Evolutionary conservation across 2,113 vertebrate genomes (phyloP), one percentile per base, ranked within the genome.

Genomic region (Proterorhinus semilunaris): DNA sequence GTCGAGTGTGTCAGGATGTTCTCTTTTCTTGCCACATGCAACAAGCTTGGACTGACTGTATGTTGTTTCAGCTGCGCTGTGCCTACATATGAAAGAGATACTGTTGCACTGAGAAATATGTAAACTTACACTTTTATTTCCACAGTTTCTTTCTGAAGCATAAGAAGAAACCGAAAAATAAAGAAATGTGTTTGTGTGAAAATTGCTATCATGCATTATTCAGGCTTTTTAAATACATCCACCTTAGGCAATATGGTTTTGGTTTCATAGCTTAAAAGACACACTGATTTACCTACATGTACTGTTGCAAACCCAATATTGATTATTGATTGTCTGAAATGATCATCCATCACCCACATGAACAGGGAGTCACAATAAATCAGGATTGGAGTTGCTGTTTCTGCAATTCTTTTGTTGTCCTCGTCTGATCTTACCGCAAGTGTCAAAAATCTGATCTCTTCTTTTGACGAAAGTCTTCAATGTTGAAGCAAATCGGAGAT

Each of bases 321-420:
- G n/a, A n/a, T n/a, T 57, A 63, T 12, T 69, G 66, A 65, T 42
- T 57, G 58, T 71, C 52, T 58, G 13, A 54, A 55, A 55, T 65
- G 68, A 51, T 43, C 67, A 69, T 74, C 54, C 12, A 68, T 47
- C 47, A 73, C 48, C 5, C n/a, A 43, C 11, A 7, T 59, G 12
- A 15, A 43, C 57, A 43, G 36, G 6, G 6, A 42, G 55, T 16
- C 7, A 10, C 54, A 57, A 36, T 59, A 42, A 42, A 59, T 59
- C 57, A 59, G 2, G 36, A 13, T 42, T 11, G 53, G 54, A 36
- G 17, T 21, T 11, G 52, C 1, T 11, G 5, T 57, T 57, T 27
- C 17, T 8, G 7, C 0, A 0, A 10, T 9, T 5, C 10, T 11
- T 36, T 8, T 57, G 1, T 11, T 27, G 27, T 57, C 54, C 53